These are phyloP conservation scores for Psilopogon haemacephalus DNA, from an alignment of 2,113 vertebrate species.

Conservation along the genomic window DNA sequence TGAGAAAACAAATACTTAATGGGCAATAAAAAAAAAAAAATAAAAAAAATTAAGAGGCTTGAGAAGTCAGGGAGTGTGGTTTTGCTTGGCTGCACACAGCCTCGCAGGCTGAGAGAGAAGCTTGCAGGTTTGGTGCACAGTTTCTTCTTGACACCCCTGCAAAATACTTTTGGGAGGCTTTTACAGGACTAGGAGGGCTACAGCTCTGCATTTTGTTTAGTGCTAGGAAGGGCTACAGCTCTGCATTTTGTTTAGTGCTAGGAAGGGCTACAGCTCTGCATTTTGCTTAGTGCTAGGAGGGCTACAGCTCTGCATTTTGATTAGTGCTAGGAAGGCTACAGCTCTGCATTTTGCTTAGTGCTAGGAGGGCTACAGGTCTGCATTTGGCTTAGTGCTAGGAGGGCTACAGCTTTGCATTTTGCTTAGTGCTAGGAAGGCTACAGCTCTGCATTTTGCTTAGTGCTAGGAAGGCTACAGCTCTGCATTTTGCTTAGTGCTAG, in stretches of 20 bases:
- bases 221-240: neutral
- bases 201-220: too few relatives aligned
- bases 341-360: neutral
- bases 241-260: neutral
- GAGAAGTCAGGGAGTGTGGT: conserved; percentile 15
- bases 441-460: neutral
- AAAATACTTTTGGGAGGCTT: neutral
- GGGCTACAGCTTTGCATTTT: neutral
- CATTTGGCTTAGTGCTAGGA: neutral
- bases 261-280: neutral
- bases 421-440: neutral
- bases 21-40: conserved; percentile 9
- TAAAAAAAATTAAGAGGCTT: neutral
- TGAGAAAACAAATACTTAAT: conserved; percentile 23
- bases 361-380: neutral
- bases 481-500: neutral
- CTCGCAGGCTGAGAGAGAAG: neutral
- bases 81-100: neutral
- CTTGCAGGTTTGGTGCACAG: neutral
- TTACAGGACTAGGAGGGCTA: too few relatives aligned
- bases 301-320: neutral
- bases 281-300: neutral
- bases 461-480: neutral
- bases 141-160: neutral
- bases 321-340: neutral